These are phyloP conservation scores for Sipha flava DNA, from an alignment of 1,140 invertebrate genomes.

Conservation along the genomic window DNA sequence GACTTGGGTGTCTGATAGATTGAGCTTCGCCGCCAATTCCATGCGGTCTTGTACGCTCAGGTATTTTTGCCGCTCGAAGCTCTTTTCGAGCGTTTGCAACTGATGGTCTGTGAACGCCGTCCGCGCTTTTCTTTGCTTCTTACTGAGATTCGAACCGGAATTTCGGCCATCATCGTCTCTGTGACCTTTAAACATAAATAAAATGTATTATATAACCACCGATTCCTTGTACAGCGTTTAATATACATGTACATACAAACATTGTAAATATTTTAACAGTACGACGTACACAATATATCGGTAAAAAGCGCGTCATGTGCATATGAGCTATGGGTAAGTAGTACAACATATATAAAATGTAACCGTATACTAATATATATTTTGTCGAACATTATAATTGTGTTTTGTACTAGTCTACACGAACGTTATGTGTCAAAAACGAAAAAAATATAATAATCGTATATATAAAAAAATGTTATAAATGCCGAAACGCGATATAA, in stretches of 20 bases:
- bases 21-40: constrained; percentile 92
- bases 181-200: constrained; percentile 36
- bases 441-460: not conserved
- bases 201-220: too few species aligned
- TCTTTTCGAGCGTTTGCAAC: constrained; percentile 91
- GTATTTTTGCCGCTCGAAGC: constrained; percentile 97
- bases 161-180: constrained; percentile 41
- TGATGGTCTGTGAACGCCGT: constrained; percentile 99
- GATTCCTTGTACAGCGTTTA: too few species aligned
- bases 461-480: not conserved
- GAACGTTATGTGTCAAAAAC: not conserved
- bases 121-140: constrained; percentile 93
- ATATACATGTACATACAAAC: too few species aligned
- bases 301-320: not conserved
- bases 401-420: not conserved
- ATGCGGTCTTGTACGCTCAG: constrained; percentile 96
- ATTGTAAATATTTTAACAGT: too few species aligned
- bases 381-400: not conserved
- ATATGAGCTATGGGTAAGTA: too few species aligned
- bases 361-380: too few species aligned
- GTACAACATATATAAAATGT: too few species aligned
- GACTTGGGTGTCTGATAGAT: constrained; percentile 95
- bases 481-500: constrained; percentile 13
- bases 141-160: constrained; percentile 51
- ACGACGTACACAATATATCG: too few species aligned